Evolutionary conservation across 2,888 invertebrate species (phyloP), one percentile per base, ranked within the genome.

Genomic region (Lasioglossum marginatum): DNA sequence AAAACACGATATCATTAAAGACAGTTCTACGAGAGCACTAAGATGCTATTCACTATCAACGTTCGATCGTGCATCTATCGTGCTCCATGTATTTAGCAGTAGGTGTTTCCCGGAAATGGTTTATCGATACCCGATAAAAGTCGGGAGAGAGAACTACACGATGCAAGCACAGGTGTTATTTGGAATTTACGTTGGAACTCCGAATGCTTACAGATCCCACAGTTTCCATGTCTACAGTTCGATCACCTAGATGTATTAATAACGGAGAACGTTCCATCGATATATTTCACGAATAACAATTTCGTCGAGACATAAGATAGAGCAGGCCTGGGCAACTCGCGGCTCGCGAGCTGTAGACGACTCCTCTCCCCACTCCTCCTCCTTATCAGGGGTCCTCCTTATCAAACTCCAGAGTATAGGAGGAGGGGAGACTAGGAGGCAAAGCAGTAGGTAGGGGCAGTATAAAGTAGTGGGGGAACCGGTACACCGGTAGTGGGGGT

Each of bases 161-260:
- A 68, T 37, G 57, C 37, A n/a, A 74, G 52, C 34, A 52, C 48
- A 52, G 66, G 23, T 23, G 23, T 37, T 37, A 37, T 68, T 23
- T 23, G 2, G 37, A 68, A 68, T 68, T 37, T 68, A 68, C 68
- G 68, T 68, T 37, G 23, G 12, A 37, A 68, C 23, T 37, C 68
- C 68, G 37, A 68, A 1, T 37, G 68, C 68, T 68, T 68, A 37
- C 68, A 23, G 68, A 68, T 68, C 37, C 68, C 37, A 68, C 68
- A 34, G 68, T 37, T 23, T 68, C 68, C 68, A 68, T 23, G 23
- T 68, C 68, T 23, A 68, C 37, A 68, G 68, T 68, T 68, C 68
- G 68, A 68, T 68, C 68, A 68, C 68, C 37, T 37, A 68, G 34
- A 37, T 23, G 10, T 31, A 57, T 31, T 16, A 31, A 68, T 16